A percentile compares a stretch with the other conserved stretches of the same genome.
phyloP scores from a whole-genome alignment of 1,140 invertebrate genomes.

The Hyposmocoma kahamanoa region DNA sequence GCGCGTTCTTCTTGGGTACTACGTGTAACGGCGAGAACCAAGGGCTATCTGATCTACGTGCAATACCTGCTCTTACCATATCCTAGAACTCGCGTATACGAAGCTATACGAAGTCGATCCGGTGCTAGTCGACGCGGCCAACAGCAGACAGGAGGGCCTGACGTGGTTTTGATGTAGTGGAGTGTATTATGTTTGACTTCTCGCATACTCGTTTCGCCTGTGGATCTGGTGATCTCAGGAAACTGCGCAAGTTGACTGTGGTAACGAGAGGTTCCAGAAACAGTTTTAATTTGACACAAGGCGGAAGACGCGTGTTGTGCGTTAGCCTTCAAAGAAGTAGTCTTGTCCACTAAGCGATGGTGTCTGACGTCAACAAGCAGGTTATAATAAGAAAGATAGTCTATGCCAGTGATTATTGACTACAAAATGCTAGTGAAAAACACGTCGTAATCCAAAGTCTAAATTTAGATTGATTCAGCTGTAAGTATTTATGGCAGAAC shows the following conservation, averaged over 20 bases:
- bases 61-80: slow-evolving; percentile 22
- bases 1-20: slow-evolving; percentile 44
- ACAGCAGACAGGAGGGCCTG: background rate
- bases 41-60: slow-evolving; percentile 34
- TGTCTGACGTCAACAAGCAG: background rate
- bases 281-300: background rate
- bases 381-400: background rate
- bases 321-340: background rate
- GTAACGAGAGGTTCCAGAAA: background rate
- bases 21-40: slow-evolving; percentile 62
- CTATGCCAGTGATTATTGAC: background rate
- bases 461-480: background rate
- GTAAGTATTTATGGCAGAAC: background rate
- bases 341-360: background rate
- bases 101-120: background rate
- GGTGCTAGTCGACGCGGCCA: background rate
- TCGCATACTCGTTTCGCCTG: background rate
- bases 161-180: background rate
- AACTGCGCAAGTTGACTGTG: background rate
- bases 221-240: background rate
- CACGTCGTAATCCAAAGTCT: background rate
- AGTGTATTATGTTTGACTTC: background rate
- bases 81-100: background rate
- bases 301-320: background rate
- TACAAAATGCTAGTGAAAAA: background rate